These are phyloP conservation scores for Teleogryllus occipitalis DNA, from an alignment of 1,140 invertebrate species.

Conservation along the genomic window DNA sequence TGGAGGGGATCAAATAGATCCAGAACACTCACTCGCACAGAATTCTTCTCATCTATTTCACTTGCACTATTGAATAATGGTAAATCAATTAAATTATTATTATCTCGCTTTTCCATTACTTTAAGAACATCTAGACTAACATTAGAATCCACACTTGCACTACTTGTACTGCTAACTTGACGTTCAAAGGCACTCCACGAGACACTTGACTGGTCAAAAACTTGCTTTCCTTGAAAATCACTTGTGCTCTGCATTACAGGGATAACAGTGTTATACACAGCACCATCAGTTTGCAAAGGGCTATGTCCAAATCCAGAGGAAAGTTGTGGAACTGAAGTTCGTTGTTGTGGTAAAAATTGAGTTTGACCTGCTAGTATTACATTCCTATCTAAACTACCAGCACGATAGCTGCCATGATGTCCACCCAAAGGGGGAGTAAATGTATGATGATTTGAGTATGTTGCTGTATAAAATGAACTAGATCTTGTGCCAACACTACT, in stretches of 20 bases:
- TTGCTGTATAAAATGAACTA: neutral
- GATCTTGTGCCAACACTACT: neutral
- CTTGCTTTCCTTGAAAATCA: neutral
- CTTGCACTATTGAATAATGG: constrained; percentile 34
- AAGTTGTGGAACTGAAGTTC: neutral
- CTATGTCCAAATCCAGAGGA: neutral
- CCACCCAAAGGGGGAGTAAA: neutral
- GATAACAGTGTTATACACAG: neutral
- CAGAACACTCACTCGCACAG: constrained; percentile 60
- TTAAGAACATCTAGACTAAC: constrained; percentile 36
- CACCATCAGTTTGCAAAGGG: neutral
- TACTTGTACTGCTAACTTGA: neutral
- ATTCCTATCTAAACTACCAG: neutral
- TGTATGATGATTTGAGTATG: neutral
- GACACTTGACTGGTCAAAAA: neutral
- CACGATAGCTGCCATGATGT: neutral
- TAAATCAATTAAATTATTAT: constrained; percentile 49
- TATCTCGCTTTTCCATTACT: constrained; percentile 42
- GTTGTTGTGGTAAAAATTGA: neutral
- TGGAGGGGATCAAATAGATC: constrained; percentile 77
- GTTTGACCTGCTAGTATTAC: neutral
- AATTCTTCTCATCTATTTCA: constrained; percentile 30
- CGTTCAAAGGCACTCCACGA: neutral
- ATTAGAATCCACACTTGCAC: neutral
- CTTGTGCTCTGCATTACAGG: neutral